A percentile compares a stretch with the other conserved stretches of the same genome.
phyloP scores from a whole-genome alignment of 2,113 vertebrate species.

The Ornithorhynchus anatinus region DNA sequence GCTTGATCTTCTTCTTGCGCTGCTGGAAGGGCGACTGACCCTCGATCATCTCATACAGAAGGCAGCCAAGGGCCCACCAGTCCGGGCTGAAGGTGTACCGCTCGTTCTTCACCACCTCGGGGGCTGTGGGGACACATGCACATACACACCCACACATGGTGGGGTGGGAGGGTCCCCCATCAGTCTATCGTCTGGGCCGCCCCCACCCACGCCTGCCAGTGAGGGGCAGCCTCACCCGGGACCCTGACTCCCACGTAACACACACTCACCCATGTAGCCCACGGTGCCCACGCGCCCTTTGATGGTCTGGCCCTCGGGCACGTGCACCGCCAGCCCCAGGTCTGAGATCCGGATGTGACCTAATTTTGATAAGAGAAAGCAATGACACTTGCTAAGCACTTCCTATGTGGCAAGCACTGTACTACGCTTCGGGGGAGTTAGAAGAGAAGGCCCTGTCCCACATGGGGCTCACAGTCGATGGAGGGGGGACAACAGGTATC shows the following conservation, averaged over 20 bases:
- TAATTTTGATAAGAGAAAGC: slow-evolving; percentile 37
- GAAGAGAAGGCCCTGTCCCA: no score
- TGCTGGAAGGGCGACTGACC: slow-evolving; percentile 97
- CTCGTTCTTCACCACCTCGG: slow-evolving; percentile 94
- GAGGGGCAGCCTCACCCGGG: background rate
- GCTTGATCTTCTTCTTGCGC: slow-evolving; percentile 95
- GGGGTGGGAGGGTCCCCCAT: background rate
- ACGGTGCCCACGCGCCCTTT: slow-evolving; percentile 96
- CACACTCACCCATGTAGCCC: slow-evolving; percentile 95
- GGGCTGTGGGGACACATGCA: slow-evolving; percentile 70
- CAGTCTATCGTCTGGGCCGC: background rate
- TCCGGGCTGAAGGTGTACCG: slow-evolving; percentile 94
- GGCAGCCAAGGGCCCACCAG: slow-evolving; percentile 96
- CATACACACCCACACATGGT: background rate
- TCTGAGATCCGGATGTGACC: slow-evolving; percentile 98
- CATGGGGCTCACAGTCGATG: no score
- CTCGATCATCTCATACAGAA: slow-evolving; percentile 97
- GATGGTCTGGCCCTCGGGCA: slow-evolving; percentile 92
- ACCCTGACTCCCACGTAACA: background rate
- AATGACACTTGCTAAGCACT: no score
- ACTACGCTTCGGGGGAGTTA: no score
- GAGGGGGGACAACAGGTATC: no score
- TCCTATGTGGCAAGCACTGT: no score
- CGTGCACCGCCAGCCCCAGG: slow-evolving; percentile 88
- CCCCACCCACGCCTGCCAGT: background rate